These are phyloP conservation scores for Anabacerthia variegaticeps DNA, from an alignment of 2,797 vertebrate species.

Conservation along the genomic window DNA sequence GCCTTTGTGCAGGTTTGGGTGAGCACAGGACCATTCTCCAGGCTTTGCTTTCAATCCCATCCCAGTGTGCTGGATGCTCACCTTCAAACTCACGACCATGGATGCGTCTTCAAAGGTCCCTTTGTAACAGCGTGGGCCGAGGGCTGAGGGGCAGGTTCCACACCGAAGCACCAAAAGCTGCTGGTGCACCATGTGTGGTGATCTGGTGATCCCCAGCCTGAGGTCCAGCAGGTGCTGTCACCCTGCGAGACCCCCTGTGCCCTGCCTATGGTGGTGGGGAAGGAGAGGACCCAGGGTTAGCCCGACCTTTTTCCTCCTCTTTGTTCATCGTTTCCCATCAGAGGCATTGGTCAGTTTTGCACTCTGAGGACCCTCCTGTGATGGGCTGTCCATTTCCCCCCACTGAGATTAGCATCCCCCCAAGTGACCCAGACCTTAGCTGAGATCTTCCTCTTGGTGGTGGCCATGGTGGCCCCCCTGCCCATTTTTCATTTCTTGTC, in stretches of 20 bases:
- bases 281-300: neutral
- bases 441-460: neutral
- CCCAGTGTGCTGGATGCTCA: neutral
- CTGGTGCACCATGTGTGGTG: rapidly evolving
- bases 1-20: neutral
- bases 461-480: rapidly evolving
- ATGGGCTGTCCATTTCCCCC: neutral
- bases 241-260: neutral
- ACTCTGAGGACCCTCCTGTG: neutral
- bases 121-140: rapidly evolving
- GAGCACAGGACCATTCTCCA: neutral
- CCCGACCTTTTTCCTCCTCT: neutral
- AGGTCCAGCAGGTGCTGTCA: too few relatives aligned
- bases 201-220: neutral
- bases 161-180: neutral
- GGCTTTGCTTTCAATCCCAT: neutral
- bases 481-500: neutral
- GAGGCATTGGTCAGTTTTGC: neutral
- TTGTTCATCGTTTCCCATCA: neutral
- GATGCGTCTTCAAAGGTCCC: neutral
- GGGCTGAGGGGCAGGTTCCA: neutral
- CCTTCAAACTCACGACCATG: rapidly evolving
- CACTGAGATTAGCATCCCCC: rapidly evolving
- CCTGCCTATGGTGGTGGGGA: rapidly evolving
- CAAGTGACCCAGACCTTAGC: neutral